phyloP scores from a whole-genome alignment of 2,113 vertebrate genomes.

The Mormoops blainvillei region DNA sequence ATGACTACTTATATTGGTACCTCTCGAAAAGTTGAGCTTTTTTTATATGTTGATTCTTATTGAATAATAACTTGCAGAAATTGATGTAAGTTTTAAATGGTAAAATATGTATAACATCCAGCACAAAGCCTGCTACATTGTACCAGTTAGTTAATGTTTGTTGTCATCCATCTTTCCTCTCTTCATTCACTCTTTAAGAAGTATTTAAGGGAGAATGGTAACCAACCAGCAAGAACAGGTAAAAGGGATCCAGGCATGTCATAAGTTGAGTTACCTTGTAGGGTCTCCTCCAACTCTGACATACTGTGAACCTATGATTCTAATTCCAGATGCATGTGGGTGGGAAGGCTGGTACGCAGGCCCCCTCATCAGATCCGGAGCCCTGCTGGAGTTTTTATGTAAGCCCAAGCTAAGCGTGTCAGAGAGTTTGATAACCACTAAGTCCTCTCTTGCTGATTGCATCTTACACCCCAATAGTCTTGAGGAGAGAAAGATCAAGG shows the following conservation, averaged over 20 bases:
- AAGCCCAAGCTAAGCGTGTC: neutral
- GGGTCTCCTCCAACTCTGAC: neutral
- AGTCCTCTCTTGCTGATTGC: neutral
- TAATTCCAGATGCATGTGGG: slow-evolving; percentile 10
- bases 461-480: neutral
- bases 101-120: neutral
- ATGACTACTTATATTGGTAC: neutral
- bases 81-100: neutral
- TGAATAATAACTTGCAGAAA: neutral
- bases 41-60: neutral
- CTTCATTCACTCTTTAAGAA: neutral
- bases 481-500: neutral
- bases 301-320: neutral
- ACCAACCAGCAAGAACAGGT: neutral
- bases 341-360: neutral
- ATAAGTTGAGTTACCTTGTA: neutral
- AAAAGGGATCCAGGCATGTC: neutral
- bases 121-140: neutral
- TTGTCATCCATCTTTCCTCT: neutral
- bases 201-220: neutral
- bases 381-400: neutral
- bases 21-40: neutral
- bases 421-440: neutral
- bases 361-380: neutral
- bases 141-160: neutral